Base-by-base conservation (phyloP, 2,888 invertebrate species). In the Heteromurus nitidus region DNA sequence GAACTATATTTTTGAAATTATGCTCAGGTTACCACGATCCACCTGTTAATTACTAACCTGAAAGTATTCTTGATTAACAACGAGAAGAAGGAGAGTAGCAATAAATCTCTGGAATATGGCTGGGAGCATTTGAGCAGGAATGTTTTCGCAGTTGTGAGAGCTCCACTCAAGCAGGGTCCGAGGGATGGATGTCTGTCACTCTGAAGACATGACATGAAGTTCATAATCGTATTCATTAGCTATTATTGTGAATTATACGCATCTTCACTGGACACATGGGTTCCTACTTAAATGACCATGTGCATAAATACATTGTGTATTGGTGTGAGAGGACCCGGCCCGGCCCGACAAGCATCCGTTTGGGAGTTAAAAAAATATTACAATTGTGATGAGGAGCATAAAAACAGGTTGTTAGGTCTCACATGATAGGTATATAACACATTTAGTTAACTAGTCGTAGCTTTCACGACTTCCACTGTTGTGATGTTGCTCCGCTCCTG, bases 1-100 rank as follows among this genome's bases (percentile, higher is more conserved):
- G 55, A 64, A 55, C 58, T 72, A 26, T n/a, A 55, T 55, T 55
- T 70, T 55, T 79, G 68, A 62, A 72, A 79, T 79, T 79, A 65
- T 64, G 55, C 65, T 44, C 58, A 65, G 62, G 47, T 65, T 72
- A 72, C 22, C 44, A 31, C 58, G 22, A 64, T 70, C 53, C 77
- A 70, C 77, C 64, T 77, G 77, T 53, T 77, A 77, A 77, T 77
- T 77, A 68, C 67, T 22, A 42, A 31, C 9, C 44, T 11, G 22
- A 50, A 74, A 67, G 60, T 67, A 28, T 44, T 58, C 60, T 68
- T 68, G 67, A 76, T 76, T 76, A 68, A 44, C 58, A 75, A 65
- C 50, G n/a, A 62, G 74, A n/a, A 64, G 18, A 28, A 5, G 13
- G 36, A 13, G 36, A 36, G 36, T 7, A 36, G 13, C 36, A 50